Evolutionary conservation across 2,113 vertebrate genomes (phyloP), one percentile per base, ranked within the genome.

Genomic region (Dipodomys stephensi): DNA sequence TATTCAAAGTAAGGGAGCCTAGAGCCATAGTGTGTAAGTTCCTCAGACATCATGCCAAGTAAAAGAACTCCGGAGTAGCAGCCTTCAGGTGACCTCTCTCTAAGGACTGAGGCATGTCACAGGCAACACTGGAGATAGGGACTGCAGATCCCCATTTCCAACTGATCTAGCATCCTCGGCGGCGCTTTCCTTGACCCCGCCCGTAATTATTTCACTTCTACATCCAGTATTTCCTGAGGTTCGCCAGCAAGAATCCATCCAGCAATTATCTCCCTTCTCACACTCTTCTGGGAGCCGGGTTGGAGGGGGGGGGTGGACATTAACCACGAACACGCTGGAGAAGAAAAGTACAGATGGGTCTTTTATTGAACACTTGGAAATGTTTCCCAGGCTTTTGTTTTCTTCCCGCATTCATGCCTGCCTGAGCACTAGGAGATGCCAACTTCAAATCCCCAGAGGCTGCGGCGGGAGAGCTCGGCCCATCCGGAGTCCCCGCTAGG

Each of bases 331-430:
- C 76, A 82, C 94, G 89, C 85, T 84, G 93, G 94, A 95, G 92
- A 92, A 95, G 88, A 96, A 97, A 96, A 93, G 96, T 96, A 89
- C 97, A 97, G 96, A 96, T 96, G 97, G 96, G 94, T 94, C 96
- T 94, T 96, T 96, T 96, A 97, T 97, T 91, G 92, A 95, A 94
- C 91, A 92, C 96, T 97, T 97, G 96, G 96, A 96, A 95, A 96
- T 88, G 95, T 94, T 96, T 96, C 92, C 94, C 96, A 96, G 95
- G 97, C 92, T 97, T 96, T 96, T 96, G 96, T 97, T 92, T 95
- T 92, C 90, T 95, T 93, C 84, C 53, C 84, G 93, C 97, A 97
- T 96, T 96, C 95, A 96, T 94, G 92, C 92, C 95, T 88, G 93
- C 92, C 64, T 78, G 92, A 94, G 93, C 96, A 64, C 87, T 93